Base-by-base conservation (phyloP, 2,888 invertebrate genomes). In the Mythimna pallens region DNA sequence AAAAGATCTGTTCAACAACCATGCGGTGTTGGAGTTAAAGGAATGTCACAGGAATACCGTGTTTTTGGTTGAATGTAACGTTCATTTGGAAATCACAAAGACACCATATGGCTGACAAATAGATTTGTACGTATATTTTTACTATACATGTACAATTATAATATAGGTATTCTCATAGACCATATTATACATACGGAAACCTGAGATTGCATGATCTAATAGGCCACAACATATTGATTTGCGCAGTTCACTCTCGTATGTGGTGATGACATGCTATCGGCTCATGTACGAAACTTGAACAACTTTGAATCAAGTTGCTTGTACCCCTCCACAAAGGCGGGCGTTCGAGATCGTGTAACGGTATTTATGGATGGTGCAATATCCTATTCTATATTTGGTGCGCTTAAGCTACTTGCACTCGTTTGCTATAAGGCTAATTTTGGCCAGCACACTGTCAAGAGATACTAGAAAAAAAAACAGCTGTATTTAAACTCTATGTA, bases 351-450 rank as follows among this genome's bases (percentile, higher is more conserved):
- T 74, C 78, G 54, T 47, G 54, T 86, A 87, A 87, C 86, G 84
- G 87, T 84, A 76, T 47, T 47, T 47, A 47, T 61, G 67, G 76
- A 73, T 86, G 86, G 87, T 86, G 86, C 86, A 87, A 87, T 84
- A 85, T 83, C 75, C 78, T 74, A 82, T 73, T 81, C 86, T 87
- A 82, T 86, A 86, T 87, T 86, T 86, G 84, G 87, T 82, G 22
- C 74, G 72, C 73, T 73, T 63, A 65, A 64, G 73, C 73, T 55
- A 76, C 76, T 79, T 81, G 71, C 69, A 72, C 69, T 86, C 68
- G 70, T 77, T 76, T 61, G 54, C 67, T 76, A 22, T 61, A 65
- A 75, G 72, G 73, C 76, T 78, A 67, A 79, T 84, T 84, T 86
- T 82, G 85, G 74, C 63, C 59, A 76, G 69, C 76, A 83, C 36